These are phyloP conservation scores for Heterochromis multidens DNA, from an alignment of 2,113 vertebrate genomes.

Conservation along the genomic window DNA sequence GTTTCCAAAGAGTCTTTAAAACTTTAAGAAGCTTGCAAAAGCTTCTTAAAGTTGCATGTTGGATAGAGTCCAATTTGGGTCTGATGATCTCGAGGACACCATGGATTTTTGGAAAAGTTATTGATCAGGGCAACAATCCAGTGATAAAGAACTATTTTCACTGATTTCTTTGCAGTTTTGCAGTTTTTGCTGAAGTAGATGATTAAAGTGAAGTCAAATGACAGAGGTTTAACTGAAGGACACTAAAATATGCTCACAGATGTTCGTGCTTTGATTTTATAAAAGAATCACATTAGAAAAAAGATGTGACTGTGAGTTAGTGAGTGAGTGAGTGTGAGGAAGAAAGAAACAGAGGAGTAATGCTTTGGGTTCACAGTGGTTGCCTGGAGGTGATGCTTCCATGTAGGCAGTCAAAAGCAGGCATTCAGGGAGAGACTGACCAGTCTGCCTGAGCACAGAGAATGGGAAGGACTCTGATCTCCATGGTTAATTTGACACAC, in stretches of 20 bases:
- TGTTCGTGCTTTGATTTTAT: not conserved
- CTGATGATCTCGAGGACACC: not conserved
- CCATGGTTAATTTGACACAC: not conserved
- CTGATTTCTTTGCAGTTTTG: rapidly evolving
- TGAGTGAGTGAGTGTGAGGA: not conserved
- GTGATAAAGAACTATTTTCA: not conserved
- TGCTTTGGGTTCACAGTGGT: conserved; percentile 63
- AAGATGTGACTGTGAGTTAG: rapidly evolving
- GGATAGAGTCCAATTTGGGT: not conserved
- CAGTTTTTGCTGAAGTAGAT: rapidly evolving
- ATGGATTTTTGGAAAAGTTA: not conserved
- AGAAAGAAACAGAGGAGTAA: not conserved
- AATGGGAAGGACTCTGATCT: not conserved
- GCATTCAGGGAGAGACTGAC: not conserved
- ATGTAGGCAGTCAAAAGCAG: not conserved
- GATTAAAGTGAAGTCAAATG: not conserved
- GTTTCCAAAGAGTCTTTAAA: not conserved
- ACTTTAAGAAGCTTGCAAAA: not conserved
- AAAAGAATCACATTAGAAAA: not conserved
- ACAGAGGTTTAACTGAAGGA: not conserved
- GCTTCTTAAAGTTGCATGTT: not conserved
- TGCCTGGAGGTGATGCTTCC: conserved; percentile 64
- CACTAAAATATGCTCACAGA: rapidly evolving
- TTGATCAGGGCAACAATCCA: not conserved
- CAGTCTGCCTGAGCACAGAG: not conserved